Percentiles rank a stretch among this genome's conserved stretches.
These are phyloP conservation scores for Oncorhynchus kisutch DNA, from an alignment of 2,113 vertebrate genomes.

Conservation along the genomic window DNA sequence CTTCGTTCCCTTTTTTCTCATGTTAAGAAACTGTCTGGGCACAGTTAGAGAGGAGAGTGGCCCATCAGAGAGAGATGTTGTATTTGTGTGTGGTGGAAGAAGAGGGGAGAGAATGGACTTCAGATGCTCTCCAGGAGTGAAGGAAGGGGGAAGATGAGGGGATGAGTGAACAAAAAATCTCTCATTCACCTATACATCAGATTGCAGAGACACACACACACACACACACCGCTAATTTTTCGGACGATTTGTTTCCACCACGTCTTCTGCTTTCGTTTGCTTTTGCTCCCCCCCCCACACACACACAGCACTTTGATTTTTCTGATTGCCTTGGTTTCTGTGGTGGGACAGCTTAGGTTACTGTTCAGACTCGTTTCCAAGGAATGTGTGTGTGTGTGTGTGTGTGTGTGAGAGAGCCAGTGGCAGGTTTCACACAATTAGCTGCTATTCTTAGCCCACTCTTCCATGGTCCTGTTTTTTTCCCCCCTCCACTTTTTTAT, in stretches of 20 bases:
- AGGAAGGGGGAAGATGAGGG: slow-evolving; percentile 31
- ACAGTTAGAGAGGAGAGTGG: slow-evolving; percentile 55
- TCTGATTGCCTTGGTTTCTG: slow-evolving; percentile 70
- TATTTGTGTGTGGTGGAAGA: slow-evolving; percentile 51
- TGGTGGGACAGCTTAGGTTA: slow-evolving; percentile 63
- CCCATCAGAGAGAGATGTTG: slow-evolving; percentile 27
- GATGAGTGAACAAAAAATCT: slow-evolving; percentile 49
- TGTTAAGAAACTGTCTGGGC: slow-evolving; percentile 53
- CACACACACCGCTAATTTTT: slow-evolving; percentile 38
- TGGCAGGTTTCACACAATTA: slow-evolving; percentile 61
- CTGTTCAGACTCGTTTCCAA: slow-evolving; percentile 55
- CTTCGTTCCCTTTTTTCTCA: background rate
- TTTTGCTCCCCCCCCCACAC: slow-evolving; percentile 30
- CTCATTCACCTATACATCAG: slow-evolving; percentile 53
- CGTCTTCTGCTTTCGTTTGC: slow-evolving; percentile 71
- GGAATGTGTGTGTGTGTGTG: slow-evolving; percentile 15
- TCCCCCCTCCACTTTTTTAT: slow-evolving; percentile 49
- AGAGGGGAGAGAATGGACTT: slow-evolving; percentile 59
- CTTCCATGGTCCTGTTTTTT: slow-evolving; percentile 42
- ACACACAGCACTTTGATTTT: slow-evolving; percentile 59
- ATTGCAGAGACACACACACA: slow-evolving; percentile 11
- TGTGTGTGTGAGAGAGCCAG: background rate
- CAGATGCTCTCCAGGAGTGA: slow-evolving; percentile 58
- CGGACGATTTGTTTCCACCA: slow-evolving; percentile 64
- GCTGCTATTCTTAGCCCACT: slow-evolving; percentile 67